Conservation (phyloP, 1,140 invertebrate genomes). For the Zaprionus vittiger region DNA sequence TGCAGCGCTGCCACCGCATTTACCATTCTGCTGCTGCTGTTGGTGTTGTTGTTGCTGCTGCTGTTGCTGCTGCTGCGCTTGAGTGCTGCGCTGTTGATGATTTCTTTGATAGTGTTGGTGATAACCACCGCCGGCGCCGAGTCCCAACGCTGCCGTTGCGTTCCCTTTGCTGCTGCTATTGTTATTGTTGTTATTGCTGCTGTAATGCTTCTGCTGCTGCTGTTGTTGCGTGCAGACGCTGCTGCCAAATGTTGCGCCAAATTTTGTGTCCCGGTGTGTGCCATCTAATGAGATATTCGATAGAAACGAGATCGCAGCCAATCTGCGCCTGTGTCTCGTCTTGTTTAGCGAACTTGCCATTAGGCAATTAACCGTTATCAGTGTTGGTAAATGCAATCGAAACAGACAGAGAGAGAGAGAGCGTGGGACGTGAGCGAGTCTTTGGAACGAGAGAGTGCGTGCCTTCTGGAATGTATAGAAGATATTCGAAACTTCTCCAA, state of each 20-base stretch:
- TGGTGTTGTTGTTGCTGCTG: constrained; percentile 45
- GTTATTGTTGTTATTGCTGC: constrained; percentile 52
- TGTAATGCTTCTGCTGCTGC: constrained; percentile 50
- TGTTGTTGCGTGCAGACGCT: constrained; percentile 66
- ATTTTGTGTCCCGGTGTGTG: constrained; percentile 92
- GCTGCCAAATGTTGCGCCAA: constrained; percentile 85
- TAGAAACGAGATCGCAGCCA: constrained; percentile 95
- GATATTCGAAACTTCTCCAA: not conserved
- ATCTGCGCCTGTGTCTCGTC: constrained; percentile 87
- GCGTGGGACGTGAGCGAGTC: not conserved
- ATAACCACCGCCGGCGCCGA: constrained; percentile 74
- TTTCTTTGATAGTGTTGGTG: constrained; percentile 78
- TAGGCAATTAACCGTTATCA: constrained; percentile 73
- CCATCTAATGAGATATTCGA: constrained; percentile 98
- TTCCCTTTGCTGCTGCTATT: constrained; percentile 51
- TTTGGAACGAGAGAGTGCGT: not conserved
- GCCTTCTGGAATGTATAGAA: constrained; percentile 31
- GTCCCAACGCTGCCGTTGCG: constrained; percentile 71
- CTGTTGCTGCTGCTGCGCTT: constrained; percentile 43
- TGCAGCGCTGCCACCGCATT: constrained; percentile 39
- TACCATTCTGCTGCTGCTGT: constrained; percentile 57
- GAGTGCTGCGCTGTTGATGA: constrained; percentile 70
- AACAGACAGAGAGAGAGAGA: not conserved
- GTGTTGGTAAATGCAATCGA: constrained; percentile 55
- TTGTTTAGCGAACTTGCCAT: constrained; percentile 84